phyloP scores from a whole-genome alignment of 2,797 vertebrate genomes.

The Falco rusticolus region DNA sequence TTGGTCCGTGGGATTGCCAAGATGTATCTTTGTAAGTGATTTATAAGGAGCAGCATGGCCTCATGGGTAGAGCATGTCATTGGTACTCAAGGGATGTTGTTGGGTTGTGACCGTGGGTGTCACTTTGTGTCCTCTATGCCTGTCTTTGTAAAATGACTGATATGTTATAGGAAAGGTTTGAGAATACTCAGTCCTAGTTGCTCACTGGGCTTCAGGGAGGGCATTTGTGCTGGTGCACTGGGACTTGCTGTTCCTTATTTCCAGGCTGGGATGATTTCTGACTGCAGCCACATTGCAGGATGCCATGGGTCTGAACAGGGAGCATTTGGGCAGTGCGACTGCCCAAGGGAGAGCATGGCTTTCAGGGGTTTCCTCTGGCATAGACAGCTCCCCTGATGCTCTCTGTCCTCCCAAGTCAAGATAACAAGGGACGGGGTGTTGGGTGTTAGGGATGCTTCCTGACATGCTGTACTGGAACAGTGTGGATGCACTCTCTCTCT shows the following conservation, averaged over 20 bases:
- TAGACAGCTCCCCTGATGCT: not conserved
- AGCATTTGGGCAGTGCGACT: not conserved
- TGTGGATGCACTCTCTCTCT: not conserved
- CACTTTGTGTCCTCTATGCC: not conserved
- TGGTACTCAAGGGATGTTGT: not conserved
- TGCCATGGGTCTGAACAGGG: not conserved
- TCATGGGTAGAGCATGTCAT: rapidly evolving
- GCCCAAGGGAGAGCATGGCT: rapidly evolving
- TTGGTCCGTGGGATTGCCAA: not conserved
- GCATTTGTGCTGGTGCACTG: rapidly evolving
- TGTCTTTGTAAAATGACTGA: not conserved
- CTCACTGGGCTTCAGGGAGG: not conserved
- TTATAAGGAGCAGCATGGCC: not conserved
- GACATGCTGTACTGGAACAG: rapidly evolving
- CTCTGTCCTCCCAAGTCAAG: not conserved
- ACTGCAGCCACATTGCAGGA: not conserved
- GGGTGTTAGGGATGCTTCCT: not conserved
- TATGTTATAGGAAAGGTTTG: not conserved
- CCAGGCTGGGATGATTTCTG: not conserved
- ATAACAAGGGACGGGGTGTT: rapidly evolving
- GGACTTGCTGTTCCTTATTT: not conserved
- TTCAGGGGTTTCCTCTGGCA: not conserved
- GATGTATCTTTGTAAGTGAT: not conserved
- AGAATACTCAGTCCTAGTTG: not conserved
- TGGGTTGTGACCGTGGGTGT: not conserved